Percentiles rank a stretch among this genome's conserved stretches.
Conservation (phyloP, 2,797 vertebrate species). For the Nasua narica region DNA sequence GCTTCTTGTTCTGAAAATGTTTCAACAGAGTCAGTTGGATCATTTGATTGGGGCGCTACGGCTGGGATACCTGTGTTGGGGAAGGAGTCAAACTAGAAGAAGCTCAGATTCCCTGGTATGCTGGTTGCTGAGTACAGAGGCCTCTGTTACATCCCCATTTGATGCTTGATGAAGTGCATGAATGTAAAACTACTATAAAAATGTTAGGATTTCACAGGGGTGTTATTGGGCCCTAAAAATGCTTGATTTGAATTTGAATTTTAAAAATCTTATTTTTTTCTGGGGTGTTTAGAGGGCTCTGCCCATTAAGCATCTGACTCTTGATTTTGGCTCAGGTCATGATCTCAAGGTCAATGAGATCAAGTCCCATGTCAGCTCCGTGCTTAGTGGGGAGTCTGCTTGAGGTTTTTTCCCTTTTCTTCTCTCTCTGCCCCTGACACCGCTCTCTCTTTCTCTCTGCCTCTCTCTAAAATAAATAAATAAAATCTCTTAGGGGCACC, state of each 20-base stretch:
- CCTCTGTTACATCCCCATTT: not conserved
- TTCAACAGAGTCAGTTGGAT: not conserved
- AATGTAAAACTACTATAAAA: not conserved
- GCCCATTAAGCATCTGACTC: not conserved
- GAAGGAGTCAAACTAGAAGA: not conserved
- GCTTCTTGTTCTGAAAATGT: not conserved
- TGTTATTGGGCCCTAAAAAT: not conserved
- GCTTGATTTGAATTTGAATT: not conserved
- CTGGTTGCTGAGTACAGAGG: not conserved
- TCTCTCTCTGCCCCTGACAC: no score
- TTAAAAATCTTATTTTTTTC: not conserved
- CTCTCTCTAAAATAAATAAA: no score
- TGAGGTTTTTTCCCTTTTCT: no score
- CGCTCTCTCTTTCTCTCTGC: no score
- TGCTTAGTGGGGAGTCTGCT: no score
- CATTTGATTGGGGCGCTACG: not conserved
- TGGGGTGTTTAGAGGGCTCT: not conserved
- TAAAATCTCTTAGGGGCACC: no score
- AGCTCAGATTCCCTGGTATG: not conserved
- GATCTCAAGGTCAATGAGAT: not conserved
- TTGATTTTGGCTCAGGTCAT: not conserved
- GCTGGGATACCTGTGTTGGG: not conserved
- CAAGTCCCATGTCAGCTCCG: not conserved
- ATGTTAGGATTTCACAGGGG: not conserved
- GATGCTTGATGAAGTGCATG: not conserved